Evolutionary conservation across 2,113 vertebrate genomes (phyloP).

Genomic region (Clarias magur): DNA sequence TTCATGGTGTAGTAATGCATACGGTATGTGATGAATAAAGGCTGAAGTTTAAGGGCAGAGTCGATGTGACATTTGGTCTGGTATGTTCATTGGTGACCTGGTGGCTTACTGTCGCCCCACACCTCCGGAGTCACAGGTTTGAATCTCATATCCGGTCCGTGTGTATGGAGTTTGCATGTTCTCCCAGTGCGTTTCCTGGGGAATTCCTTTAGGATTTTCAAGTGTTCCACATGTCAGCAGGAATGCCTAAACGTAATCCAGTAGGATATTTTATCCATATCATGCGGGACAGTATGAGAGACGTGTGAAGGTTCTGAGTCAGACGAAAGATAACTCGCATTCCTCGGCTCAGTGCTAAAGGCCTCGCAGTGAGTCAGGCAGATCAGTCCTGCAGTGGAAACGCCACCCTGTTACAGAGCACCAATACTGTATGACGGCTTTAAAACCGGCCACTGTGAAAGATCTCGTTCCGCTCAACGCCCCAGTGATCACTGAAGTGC

Average conservation of each 20-base stretch:
- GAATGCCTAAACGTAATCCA: neutral
- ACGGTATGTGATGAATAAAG: too few relatives aligned
- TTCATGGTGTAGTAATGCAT: too few relatives aligned
- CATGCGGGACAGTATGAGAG: neutral
- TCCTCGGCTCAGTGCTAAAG: neutral
- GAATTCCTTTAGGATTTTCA: neutral
- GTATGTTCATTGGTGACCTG: too few relatives aligned
- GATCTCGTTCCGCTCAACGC: neutral
- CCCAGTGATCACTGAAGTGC: neutral
- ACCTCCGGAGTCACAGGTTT: too few relatives aligned
- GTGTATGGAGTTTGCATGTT: too few relatives aligned
- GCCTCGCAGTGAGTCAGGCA: neutral
- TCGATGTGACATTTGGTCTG: too few relatives aligned
- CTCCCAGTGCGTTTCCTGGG: too few relatives aligned
- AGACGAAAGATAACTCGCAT: neutral
- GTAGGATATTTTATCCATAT: neutral
- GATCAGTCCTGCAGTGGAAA: neutral
- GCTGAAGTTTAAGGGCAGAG: too few relatives aligned
- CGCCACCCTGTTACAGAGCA: neutral
- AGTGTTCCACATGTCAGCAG: neutral
- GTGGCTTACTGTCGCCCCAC: too few relatives aligned
- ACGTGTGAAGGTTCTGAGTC: slow-evolving; percentile 1
- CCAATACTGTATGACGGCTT: neutral
- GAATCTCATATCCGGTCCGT: too few relatives aligned
- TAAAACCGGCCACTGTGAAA: neutral